Percentiles rank a stretch among this genome's conserved stretches.
Evolutionary conservation across 2,113 vertebrate genomes (phyloP).

Genomic region (Sander lucioperca): DNA sequence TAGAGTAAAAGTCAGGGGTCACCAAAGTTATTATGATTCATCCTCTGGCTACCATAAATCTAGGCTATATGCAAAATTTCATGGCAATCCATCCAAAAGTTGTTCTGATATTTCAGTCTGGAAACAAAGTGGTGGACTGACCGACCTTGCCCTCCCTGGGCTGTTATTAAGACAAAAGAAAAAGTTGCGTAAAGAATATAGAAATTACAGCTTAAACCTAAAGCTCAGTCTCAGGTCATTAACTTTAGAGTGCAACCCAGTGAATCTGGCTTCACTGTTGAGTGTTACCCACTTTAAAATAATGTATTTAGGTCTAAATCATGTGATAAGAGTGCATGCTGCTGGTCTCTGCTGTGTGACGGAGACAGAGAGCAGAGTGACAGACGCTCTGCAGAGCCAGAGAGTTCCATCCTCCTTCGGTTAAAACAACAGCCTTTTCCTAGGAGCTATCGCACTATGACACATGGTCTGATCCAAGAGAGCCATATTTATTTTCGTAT

Average conservation of each 20-base stretch:
- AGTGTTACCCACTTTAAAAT: slow-evolving; percentile 61
- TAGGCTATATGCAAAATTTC: background rate
- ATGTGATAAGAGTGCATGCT: slow-evolving; percentile 61
- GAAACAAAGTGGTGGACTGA: background rate
- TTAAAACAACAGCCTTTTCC: slow-evolving; percentile 80
- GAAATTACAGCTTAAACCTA: background rate
- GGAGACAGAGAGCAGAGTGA: slow-evolving; percentile 74
- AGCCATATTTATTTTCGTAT: slow-evolving; percentile 83
- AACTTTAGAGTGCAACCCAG: slow-evolving; percentile 36
- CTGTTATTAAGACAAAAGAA: background rate
- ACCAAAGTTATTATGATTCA: background rate
- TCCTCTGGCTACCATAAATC: slow-evolving; percentile 1
- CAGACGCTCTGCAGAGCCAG: slow-evolving; percentile 80
- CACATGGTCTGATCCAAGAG: slow-evolving; percentile 76
- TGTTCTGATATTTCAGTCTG: slow-evolving; percentile 6
- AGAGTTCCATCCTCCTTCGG: slow-evolving; percentile 78
- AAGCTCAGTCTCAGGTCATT: slow-evolving; percentile 30
- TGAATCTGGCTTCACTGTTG: slow-evolving; percentile 49
- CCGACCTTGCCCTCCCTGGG: background rate
- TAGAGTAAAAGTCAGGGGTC: background rate
- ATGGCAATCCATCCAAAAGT: background rate
- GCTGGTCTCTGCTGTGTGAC: slow-evolving; percentile 64
- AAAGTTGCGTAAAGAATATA: background rate
- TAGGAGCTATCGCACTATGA: slow-evolving; percentile 77
- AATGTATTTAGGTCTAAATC: slow-evolving; percentile 65